These are phyloP conservation scores for Ips typographus DNA, from an alignment of 1,140 invertebrate species.

Conservation along the genomic window DNA sequence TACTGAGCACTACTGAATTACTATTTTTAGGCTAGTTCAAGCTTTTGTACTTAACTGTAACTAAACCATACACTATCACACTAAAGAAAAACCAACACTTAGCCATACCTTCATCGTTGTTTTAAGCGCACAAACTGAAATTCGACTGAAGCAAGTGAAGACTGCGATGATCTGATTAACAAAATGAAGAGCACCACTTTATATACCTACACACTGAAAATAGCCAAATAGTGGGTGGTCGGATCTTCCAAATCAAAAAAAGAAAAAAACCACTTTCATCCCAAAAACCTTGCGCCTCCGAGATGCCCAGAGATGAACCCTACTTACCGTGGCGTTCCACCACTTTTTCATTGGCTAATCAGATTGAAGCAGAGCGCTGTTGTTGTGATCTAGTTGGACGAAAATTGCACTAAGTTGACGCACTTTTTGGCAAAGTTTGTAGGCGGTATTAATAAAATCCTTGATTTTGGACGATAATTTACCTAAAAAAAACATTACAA, in stretches of 20 bases:
- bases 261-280: constrained; percentile 44
- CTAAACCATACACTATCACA: no score
- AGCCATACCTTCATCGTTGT: constrained; percentile 42
- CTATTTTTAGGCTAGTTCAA: no score
- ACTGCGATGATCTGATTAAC: constrained; percentile 46
- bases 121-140: constrained; percentile 31
- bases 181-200: constrained; percentile 43
- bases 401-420: constrained; percentile 11
- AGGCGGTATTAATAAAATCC: background rate
- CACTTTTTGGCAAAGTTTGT: background rate
- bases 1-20: no score
- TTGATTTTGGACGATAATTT: background rate
- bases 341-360: constrained; percentile 19
- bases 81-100: constrained; percentile 1
- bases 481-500: no score
- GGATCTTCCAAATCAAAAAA: constrained; percentile 42
- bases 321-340: constrained; percentile 16
- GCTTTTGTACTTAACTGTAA: no score
- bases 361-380: constrained; percentile 5
- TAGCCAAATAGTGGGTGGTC: constrained; percentile 47
- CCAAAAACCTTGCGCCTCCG: constrained; percentile 44
- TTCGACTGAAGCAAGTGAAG: constrained; percentile 20
- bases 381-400: constrained; percentile 16
- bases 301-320: constrained; percentile 22
- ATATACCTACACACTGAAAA: constrained; percentile 43